Evolutionary conservation across 2,888 invertebrate species (phyloP).

Genomic region (Dinocampus coccinellae): DNA sequence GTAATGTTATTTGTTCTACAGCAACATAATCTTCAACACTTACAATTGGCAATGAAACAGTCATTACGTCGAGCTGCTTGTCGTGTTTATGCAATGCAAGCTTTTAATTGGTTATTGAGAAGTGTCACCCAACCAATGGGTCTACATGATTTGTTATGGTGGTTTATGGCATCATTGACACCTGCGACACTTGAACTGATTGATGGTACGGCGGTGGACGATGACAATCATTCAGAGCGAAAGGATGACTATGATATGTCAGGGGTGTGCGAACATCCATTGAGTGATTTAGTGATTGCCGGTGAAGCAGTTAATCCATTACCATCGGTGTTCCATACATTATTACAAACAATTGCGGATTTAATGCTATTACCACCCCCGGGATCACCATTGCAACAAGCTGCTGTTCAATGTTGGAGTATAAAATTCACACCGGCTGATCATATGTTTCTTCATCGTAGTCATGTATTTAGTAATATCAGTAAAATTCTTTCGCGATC

Average conservation of each 20-base stretch:
- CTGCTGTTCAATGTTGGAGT: constrained; percentile 95
- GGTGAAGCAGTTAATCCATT: constrained; percentile 78
- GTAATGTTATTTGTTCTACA: constrained; percentile 90
- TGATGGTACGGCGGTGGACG: constrained; percentile 66
- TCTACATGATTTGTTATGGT: constrained; percentile 96
- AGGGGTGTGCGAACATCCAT: constrained; percentile 81
- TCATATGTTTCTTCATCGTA: constrained; percentile 90
- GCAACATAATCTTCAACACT: constrained; percentile 85
- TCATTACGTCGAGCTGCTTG: constrained; percentile 85
- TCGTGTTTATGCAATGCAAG: constrained; percentile 91
- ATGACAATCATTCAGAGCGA: constrained; percentile 71
- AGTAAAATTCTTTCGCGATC: constrained; percentile 94
- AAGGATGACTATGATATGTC: constrained; percentile 70
- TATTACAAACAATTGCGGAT: constrained; percentile 92
- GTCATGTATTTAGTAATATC: constrained; percentile 95
- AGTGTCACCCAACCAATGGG: constrained; percentile 92
- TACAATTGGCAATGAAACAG: constrained; percentile 90
- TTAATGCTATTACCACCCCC: constrained; percentile 90
- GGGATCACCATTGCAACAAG: constrained; percentile 89
- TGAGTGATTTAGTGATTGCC: constrained; percentile 84
- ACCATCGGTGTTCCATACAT: constrained; percentile 83
- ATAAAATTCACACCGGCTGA: constrained; percentile 90
- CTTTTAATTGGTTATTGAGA: constrained; percentile 94
- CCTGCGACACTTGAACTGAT: constrained; percentile 69
- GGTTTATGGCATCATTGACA: constrained; percentile 90